Conservation (phyloP, 2,797 vertebrate genomes). For the Anolis apletophallus region DNA sequence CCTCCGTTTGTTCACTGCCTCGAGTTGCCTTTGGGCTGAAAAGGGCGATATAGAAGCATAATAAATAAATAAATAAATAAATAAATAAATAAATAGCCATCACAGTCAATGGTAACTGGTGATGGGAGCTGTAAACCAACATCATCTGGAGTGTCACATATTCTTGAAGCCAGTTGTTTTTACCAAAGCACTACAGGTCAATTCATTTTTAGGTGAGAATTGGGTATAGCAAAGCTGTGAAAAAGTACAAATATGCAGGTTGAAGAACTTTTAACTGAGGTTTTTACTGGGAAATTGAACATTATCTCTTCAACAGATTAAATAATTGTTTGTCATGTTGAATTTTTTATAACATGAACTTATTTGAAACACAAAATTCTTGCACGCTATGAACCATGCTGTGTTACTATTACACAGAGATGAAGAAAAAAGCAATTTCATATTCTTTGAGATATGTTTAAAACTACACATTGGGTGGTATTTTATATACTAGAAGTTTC, state of each 20-base stretch:
- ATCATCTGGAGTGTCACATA: background rate
- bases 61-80: no score
- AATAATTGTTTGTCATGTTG: slow-evolving; percentile 51
- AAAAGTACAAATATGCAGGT: background rate
- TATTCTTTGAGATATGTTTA: slow-evolving; percentile 46
- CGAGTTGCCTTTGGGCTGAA: no score
- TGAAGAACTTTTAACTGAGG: slow-evolving; percentile 37
- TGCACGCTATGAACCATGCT: slow-evolving; percentile 46
- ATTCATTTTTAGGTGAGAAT: background rate
- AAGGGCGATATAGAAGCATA: no score
- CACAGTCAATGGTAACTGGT: no score
- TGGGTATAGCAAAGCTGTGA: background rate
- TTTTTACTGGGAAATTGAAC: slow-evolving; percentile 47
- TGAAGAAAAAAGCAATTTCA: slow-evolving; percentile 40
- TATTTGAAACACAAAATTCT: slow-evolving; percentile 56
- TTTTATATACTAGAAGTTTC: slow-evolving; percentile 24
- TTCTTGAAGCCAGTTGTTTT: background rate
- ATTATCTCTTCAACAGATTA: slow-evolving; percentile 18
- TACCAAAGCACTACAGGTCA: background rate
- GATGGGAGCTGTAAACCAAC: background rate
- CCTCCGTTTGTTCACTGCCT: no score
- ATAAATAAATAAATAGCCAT: no score
- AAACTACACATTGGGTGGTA: slow-evolving; percentile 37
- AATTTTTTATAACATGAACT: slow-evolving; percentile 50
- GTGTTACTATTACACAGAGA: slow-evolving; percentile 33